A percentile compares a stretch with the other conserved stretches of the same genome.
These are phyloP conservation scores for Argyresthia goedartella DNA, from an alignment of 2,888 invertebrate genomes.

Conservation along the genomic window DNA sequence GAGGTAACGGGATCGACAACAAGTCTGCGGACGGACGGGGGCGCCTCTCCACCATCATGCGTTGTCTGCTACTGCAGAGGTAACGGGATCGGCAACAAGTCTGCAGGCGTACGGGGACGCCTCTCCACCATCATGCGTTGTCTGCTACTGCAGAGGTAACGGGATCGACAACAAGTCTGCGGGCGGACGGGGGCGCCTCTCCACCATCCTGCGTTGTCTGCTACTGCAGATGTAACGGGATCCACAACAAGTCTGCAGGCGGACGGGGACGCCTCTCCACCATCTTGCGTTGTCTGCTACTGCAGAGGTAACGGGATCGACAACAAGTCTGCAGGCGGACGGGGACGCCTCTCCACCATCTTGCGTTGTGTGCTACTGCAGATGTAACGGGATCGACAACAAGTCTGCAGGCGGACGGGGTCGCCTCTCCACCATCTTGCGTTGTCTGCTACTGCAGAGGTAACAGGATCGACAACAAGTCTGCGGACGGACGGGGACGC, in stretches of 20 bases:
- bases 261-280: too few relatives aligned
- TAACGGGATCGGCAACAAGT: background rate
- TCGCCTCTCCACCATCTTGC: too few relatives aligned
- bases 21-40: constrained; percentile 83
- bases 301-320: too few relatives aligned
- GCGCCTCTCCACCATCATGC: constrained; percentile 87
- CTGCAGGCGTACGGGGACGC: too few relatives aligned
- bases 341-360: constrained; percentile 85
- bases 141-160: too few relatives aligned
- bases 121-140: too few relatives aligned
- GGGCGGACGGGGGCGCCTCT: constrained; percentile 85
- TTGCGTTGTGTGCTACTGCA: constrained; percentile 89
- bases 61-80: constrained; percentile 86
- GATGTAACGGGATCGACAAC: constrained; percentile 40
- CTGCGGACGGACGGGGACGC: constrained; percentile 81
- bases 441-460: too few relatives aligned
- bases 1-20: constrained; percentile 93
- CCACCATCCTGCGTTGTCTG: constrained; percentile 85
- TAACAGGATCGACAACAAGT: constrained; percentile 92
- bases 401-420: too few relatives aligned
- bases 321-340: constrained; percentile 82
- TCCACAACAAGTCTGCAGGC: background rate
- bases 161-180: constrained; percentile 89
- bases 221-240: constrained; percentile 78
- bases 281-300: too few relatives aligned